Conservation (phyloP, 2,797 vertebrate species). For the Peromyscus nudipes region DNA sequence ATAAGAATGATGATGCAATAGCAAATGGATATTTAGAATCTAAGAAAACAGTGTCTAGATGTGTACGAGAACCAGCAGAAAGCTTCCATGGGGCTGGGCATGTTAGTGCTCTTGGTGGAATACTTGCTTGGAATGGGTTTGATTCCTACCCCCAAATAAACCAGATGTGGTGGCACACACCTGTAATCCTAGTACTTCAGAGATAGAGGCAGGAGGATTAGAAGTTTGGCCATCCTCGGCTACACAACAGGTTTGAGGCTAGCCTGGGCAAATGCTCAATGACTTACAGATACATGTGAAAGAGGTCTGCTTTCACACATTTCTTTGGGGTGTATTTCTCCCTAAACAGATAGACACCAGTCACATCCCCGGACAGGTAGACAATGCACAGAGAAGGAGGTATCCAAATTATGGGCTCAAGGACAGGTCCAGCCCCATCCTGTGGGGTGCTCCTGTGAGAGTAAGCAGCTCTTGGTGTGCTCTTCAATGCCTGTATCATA, state of each 20-base stretch:
- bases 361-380: not conserved
- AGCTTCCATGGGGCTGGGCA: not conserved
- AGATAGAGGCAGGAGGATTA: not conserved
- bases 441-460: not conserved
- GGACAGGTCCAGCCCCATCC: accelerated
- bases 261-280: not conserved
- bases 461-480: not conserved
- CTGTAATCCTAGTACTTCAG: not conserved
- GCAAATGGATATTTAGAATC: not conserved
- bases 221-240: not conserved
- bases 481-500: not conserved
- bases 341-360: not conserved
- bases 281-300: not conserved
- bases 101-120: not conserved
- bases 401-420: not conserved
- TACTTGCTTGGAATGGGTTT: not conserved
- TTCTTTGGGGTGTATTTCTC: not conserved
- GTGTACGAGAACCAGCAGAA: too few relatives aligned
- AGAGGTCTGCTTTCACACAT: too few relatives aligned
- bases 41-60: not conserved
- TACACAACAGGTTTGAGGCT: not conserved
- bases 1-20: not conserved
- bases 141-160: not conserved
- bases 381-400: not conserved
- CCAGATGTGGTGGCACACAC: not conserved